Conservation (phyloP, 2,113 vertebrate genomes). For the Typhlomys cinereus region DNA sequence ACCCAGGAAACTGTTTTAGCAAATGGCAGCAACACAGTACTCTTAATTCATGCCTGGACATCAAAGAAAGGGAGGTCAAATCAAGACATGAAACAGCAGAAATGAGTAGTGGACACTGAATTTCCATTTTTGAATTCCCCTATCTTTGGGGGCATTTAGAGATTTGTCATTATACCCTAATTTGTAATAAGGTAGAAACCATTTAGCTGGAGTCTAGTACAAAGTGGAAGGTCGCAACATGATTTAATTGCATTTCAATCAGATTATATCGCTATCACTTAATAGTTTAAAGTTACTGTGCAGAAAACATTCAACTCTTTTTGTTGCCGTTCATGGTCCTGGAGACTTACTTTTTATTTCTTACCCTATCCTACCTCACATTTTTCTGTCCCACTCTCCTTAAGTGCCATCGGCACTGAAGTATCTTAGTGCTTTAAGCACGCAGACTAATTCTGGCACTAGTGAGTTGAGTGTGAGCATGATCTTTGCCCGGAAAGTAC, state of each 20-base stretch:
- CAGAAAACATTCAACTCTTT: not conserved
- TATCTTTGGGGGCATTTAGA: not conserved
- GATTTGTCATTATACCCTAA: not conserved
- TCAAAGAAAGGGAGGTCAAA: not conserved
- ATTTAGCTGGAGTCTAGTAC: not conserved
- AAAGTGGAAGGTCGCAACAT: not conserved
- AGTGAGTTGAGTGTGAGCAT: not conserved
- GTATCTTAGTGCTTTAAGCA: not conserved
- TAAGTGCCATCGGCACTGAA: not conserved
- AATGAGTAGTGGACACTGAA: not conserved
- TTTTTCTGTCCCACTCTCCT: not conserved
- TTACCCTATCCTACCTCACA: not conserved
- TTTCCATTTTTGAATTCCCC: not conserved
- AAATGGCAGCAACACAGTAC: not conserved
- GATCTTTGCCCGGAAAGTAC: not conserved
- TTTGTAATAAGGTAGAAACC: not conserved
- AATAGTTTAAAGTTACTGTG: not conserved
- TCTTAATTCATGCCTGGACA: too few relatives aligned
- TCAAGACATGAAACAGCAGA: not conserved
- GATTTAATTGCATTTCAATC: not conserved
- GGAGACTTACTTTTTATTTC: not conserved
- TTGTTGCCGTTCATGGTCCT: fast-evolving
- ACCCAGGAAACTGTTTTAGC: not conserved
- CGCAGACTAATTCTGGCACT: not conserved
- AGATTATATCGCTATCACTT: not conserved